phyloP scores from a whole-genome alignment of 2,888 invertebrate genomes.

The Bhutanitis thaidina region DNA sequence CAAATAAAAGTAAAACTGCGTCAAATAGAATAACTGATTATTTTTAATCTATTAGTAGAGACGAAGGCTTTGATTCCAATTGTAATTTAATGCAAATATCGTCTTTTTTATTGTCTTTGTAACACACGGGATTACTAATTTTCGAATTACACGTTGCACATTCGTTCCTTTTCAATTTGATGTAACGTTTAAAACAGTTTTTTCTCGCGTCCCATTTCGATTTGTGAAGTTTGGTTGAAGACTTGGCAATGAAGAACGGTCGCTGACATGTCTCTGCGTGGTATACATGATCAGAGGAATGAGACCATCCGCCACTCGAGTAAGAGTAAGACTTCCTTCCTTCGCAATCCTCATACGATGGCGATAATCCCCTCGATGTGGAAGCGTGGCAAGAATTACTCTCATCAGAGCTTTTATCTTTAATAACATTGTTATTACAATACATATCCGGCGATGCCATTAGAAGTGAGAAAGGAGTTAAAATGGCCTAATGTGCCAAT shows the following conservation, averaged over 20 bases:
- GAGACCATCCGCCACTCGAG: conserved; percentile 41
- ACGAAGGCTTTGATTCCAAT: not conserved
- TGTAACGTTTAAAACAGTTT: conserved; percentile 36
- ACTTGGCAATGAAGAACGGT: conserved; percentile 53
- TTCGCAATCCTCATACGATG: conserved; percentile 47
- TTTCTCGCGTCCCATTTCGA: conserved; percentile 51
- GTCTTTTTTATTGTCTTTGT: conserved; percentile 21
- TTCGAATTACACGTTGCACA: not conserved
- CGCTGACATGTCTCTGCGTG: conserved; percentile 32
- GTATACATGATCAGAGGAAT: conserved; percentile 35
- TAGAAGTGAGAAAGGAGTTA: too few relatives aligned
- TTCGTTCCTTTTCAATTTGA: conserved; percentile 29
- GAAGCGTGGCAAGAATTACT: conserved; percentile 43
- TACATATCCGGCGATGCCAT: conserved; percentile 8
- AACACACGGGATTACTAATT: conserved; percentile 13
- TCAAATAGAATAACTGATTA: not conserved
- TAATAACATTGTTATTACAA: conserved; percentile 17
- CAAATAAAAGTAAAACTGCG: not conserved
- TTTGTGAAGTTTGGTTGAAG: conserved; percentile 39
- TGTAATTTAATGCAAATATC: conserved; percentile 7
- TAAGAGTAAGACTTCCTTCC: conserved; percentile 33
- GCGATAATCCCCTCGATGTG: conserved; percentile 51
- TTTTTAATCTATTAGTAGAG: conserved; percentile 12
- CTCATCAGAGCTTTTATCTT: conserved; percentile 35
- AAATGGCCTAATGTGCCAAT: too few relatives aligned